Evolutionary conservation across 2,797 vertebrate genomes (phyloP), one percentile per base, ranked within the genome.

Genomic region (Microctenopoma steveboyesi): DNA sequence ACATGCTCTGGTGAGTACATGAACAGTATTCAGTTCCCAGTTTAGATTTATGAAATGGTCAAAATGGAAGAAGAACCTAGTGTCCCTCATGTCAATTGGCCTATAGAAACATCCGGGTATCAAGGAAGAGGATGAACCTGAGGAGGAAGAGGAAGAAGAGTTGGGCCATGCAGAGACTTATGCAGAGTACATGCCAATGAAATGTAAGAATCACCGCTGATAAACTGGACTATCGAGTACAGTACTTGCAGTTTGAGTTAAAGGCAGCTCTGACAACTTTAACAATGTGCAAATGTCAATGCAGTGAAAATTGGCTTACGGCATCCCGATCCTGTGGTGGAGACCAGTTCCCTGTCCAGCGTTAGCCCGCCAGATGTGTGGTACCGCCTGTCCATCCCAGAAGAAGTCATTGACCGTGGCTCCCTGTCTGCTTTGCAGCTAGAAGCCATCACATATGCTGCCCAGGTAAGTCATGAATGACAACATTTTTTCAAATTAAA

Each of bases 131-230:
- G 98, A 99, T 5, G 98, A 99, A 78, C 95, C 96, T 0, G 98
- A 98, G 82, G 98, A 99, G 76, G 98, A 99, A 78, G 98, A 99
- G 68, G 98, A 99, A 40, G 98, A 99, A 43, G 98, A 99, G 91
- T 88, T 99, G 92, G 98, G 97, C 52, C 97, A 99, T n/a, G 97
- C 97, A 7, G 98, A 99, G 85, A 99, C 98, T 0, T 99, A 99
- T 0, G 97, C 98, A 0, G 98, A 99, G 81, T 99, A 99, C 78
- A 99, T 99, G 98, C 98, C 98, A 16, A 96, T 99, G 95, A 99
- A 99, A 94, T 60, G 98, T 98, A 93, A 13, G 96, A 73, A 6
- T 16, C 1, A 8, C 5, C 22, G 22, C 22, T 22, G 22, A 22
- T 22, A 2, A 22, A 22, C 22, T 22, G 22, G 22, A 22, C 22